phyloP scores from a whole-genome alignment of 2,888 invertebrate species.

The Drosophila gaucha region DNA sequence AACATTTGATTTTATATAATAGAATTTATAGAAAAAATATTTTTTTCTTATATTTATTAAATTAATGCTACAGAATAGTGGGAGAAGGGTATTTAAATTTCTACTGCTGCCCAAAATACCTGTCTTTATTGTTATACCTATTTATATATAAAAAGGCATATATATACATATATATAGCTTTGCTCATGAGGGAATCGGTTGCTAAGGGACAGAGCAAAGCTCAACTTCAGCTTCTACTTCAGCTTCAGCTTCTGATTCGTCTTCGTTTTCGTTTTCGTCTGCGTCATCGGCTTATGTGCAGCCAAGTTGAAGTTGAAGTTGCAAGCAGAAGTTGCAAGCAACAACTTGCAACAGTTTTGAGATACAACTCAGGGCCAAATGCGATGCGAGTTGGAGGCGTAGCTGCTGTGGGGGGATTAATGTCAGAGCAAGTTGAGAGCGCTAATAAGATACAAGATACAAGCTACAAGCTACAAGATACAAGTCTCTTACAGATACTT shows the following conservation, averaged over 20 bases:
- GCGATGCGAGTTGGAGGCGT: constrained; percentile 3
- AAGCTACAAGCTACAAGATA: constrained; percentile 58
- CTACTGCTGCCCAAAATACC: background rate
- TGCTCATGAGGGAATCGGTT: constrained; percentile 6
- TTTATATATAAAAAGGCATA: too few relatives aligned
- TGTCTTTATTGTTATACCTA: constrained; percentile 35
- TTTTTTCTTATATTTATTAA: too few relatives aligned
- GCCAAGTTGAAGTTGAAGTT: constrained; percentile 40
- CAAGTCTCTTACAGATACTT: constrained; percentile 31
- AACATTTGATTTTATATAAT: too few relatives aligned
- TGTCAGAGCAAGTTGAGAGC: constrained; percentile 64
- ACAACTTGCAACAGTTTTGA: constrained; percentile 41
- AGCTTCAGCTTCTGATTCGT: constrained; percentile 25
- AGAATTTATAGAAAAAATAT: too few relatives aligned
- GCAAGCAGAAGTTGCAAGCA: constrained; percentile 52
- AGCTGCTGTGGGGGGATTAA: constrained; percentile 56
- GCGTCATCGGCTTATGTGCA: constrained; percentile 67
- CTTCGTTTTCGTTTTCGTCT: constrained; percentile 9
- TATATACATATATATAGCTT: constrained; percentile 6
- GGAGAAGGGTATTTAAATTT: background rate
- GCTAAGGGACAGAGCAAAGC: constrained; percentile 25
- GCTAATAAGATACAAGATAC: constrained; percentile 71
- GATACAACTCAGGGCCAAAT: constrained; percentile 26
- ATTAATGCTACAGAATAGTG: background rate
- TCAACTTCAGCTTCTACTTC: constrained; percentile 33